These are phyloP conservation scores for Lutraria lutraria DNA, from an alignment of 2,888 invertebrate genomes.

Conservation along the genomic window DNA sequence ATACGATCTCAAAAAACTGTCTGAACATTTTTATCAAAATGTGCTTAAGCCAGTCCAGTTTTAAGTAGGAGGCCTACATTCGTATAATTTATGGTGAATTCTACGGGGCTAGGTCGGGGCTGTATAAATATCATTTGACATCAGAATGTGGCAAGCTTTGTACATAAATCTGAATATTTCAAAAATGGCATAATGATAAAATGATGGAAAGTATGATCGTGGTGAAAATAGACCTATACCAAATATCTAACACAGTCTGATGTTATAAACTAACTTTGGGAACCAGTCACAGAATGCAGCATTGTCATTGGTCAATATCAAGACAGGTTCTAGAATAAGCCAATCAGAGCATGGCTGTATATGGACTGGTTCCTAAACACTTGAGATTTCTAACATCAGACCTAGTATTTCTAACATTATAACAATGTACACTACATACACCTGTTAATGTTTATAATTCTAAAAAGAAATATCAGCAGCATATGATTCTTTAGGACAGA, in stretches of 20 bases:
- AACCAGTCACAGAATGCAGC: constrained; percentile 1
- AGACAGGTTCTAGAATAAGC: background rate
- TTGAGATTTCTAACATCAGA: background rate
- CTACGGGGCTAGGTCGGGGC: no score
- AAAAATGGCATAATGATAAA: constrained; percentile 6
- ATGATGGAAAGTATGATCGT: no score
- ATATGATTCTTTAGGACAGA: constrained; percentile 17
- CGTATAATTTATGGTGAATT: background rate
- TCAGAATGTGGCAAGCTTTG: background rate
- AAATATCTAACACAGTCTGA: background rate
- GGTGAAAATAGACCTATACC: background rate
- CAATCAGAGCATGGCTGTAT: background rate
- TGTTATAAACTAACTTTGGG: background rate
- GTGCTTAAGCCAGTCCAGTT: background rate
- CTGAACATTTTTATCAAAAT: background rate
- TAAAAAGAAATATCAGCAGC: constrained; percentile 11
- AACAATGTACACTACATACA: constrained; percentile 8
- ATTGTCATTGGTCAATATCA: background rate
- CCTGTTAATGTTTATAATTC: background rate
- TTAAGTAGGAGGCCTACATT: background rate
- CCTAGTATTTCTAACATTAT: background rate
- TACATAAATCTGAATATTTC: background rate
- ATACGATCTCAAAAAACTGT: background rate
- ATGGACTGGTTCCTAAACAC: background rate
- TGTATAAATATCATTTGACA: no score